These are phyloP conservation scores for Myrmecophaga tridactyla DNA, from an alignment of 2,113 vertebrate species.

Conservation along the genomic window DNA sequence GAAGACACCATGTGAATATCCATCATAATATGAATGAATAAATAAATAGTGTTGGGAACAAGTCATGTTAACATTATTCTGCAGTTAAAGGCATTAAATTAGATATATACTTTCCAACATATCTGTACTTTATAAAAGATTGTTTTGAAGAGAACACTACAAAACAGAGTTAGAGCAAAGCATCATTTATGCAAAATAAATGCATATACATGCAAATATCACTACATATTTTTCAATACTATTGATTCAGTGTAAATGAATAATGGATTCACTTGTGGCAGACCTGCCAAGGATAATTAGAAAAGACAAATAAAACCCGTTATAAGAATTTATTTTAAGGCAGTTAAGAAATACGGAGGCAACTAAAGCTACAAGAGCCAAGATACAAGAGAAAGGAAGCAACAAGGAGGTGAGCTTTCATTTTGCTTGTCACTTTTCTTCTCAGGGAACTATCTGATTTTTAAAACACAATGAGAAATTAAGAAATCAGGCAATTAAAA, in stretches of 20 bases:
- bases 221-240: not conserved
- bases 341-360: not conserved
- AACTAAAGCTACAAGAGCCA: not conserved
- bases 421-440: not conserved
- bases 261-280: not conserved
- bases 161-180: not conserved
- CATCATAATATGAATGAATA: not conserved
- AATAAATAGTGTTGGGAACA: not conserved
- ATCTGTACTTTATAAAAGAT: not conserved
- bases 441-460: not conserved
- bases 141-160: not conserved
- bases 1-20: not conserved
- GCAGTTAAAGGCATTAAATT: not conserved
- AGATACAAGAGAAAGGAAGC: not conserved
- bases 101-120: not conserved
- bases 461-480: not conserved
- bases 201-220: not conserved
- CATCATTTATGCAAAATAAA: not conserved
- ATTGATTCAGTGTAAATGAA: no score
- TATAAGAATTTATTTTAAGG: not conserved
- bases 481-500: not conserved
- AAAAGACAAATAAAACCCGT: not conserved
- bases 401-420: not conserved
- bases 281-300: not conserved
- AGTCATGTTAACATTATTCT: not conserved